Evolutionary conservation across 2,888 invertebrate species (phyloP).

Genomic region (Dorcus hopei): DNA sequence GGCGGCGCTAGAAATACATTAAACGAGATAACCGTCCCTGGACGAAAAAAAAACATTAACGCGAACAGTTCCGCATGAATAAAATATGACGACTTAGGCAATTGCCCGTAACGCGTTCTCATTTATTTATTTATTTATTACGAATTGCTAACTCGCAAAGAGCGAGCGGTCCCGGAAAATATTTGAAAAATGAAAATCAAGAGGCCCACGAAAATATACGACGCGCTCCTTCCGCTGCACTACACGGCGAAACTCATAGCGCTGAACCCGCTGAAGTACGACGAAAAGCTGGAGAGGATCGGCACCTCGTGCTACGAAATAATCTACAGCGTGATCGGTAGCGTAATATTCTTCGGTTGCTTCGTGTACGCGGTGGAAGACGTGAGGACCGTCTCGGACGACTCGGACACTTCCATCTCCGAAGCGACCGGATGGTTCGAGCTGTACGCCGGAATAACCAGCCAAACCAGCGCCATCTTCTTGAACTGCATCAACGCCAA

Average conservation of each 20-base stretch:
- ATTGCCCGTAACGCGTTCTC: too few species aligned
- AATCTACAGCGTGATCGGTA: constrained; percentile 9
- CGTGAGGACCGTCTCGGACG: background rate
- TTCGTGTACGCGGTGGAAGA: constrained; percentile 10
- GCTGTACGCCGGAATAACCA: constrained; percentile 16
- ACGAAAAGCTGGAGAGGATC: constrained; percentile 3
- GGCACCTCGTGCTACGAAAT: constrained; percentile 8
- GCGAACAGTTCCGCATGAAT: too few species aligned
- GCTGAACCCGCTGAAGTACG: constrained; percentile 12
- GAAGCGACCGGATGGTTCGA: constrained; percentile 21
- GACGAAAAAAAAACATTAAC: too few species aligned
- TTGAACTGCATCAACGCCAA: constrained; percentile 14
- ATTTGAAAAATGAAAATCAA: too few species aligned
- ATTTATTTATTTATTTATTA: too few species aligned
- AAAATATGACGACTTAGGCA: too few species aligned
- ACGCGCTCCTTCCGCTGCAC: constrained; percentile 13
- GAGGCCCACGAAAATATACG: constrained; percentile 5
- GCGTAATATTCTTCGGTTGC: constrained; percentile 7
- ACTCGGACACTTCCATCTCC: constrained; percentile 12
- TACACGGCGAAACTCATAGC: constrained; percentile 9
- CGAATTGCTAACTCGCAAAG: too few species aligned
- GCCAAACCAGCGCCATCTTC: constrained; percentile 13
- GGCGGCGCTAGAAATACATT: too few species aligned
- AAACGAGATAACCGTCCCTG: too few species aligned
- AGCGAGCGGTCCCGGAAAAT: too few species aligned